phyloP scores from a whole-genome alignment of 2,797 vertebrate genomes.

The Periophthalmus magnuspinnatus region DNA sequence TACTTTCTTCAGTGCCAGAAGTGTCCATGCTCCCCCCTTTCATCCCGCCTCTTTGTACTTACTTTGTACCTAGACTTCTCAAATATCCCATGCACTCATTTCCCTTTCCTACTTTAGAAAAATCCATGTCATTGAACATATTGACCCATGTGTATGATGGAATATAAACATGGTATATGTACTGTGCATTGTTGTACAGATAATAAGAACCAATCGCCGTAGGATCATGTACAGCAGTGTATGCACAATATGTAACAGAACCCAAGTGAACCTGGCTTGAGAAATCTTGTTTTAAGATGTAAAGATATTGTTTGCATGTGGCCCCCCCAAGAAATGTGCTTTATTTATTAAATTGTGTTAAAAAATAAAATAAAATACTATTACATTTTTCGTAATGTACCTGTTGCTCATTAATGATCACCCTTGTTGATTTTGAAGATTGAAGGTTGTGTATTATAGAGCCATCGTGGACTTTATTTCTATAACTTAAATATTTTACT shows the following conservation, averaged over 20 bases:
- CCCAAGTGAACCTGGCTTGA: slow-evolving; percentile 41
- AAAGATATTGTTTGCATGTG: slow-evolving; percentile 79
- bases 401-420: neutral
- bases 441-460: neutral
- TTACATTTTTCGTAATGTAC: slow-evolving; percentile 8
- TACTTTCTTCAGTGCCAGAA: slow-evolving; percentile 11
- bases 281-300: slow-evolving; percentile 67
- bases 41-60: slow-evolving; percentile 4
- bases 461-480: neutral
- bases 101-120: slow-evolving; percentile 17
- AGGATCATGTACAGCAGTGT: slow-evolving; percentile 50
- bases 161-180: slow-evolving; percentile 25
- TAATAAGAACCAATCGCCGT: slow-evolving; percentile 34
- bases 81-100: neutral
- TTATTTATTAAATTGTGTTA: slow-evolving; percentile 88
- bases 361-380: slow-evolving; percentile 59
- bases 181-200: slow-evolving; percentile 58
- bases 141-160: slow-evolving; percentile 47
- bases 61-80: slow-evolving; percentile 9
- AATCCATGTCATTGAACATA: slow-evolving; percentile 14
- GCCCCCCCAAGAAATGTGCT: slow-evolving; percentile 74
- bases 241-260: slow-evolving; percentile 43
- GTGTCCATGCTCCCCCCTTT: slow-evolving; percentile 3
- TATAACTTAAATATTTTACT: neutral
- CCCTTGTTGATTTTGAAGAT: slow-evolving; percentile 29